These are phyloP conservation scores for Paelopatides confundens DNA, from an alignment of 53 echinoderm and acorn worm species.

Conservation along the genomic window DNA sequence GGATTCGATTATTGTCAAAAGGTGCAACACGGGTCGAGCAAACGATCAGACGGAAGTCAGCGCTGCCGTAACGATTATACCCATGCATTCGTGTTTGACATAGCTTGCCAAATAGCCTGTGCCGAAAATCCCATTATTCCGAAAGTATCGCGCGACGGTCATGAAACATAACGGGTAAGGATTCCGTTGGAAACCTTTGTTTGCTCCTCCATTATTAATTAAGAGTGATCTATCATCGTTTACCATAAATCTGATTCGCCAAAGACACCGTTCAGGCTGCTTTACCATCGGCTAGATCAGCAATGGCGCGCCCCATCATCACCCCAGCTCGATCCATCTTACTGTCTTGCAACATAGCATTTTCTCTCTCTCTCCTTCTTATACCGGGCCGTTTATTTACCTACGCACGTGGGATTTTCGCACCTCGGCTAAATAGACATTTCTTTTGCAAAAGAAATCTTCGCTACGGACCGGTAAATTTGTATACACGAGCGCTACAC, in stretches of 20 bases:
- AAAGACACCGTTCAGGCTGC: not conserved
- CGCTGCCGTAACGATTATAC: too few relatives aligned
- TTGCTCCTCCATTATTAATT: slow-evolving; percentile 35
- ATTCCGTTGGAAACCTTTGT: not conserved
- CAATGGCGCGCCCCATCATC: slow-evolving; percentile 31
- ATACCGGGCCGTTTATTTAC: slow-evolving; percentile 18
- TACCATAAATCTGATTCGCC: slow-evolving; percentile 38
- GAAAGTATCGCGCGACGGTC: slow-evolving; percentile 1
- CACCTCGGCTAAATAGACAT: slow-evolving; percentile 49
- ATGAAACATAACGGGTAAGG: not conserved
- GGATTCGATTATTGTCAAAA: too few relatives aligned
- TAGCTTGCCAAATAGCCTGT: slow-evolving; percentile 15
- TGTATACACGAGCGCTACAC: slow-evolving; percentile 30
- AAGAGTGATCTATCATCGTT: slow-evolving; percentile 32
- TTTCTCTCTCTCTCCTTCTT: not conserved
- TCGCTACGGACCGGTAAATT: slow-evolving; percentile 41
- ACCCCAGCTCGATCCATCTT: slow-evolving; percentile 35
- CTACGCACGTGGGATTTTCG: slow-evolving; percentile 47
- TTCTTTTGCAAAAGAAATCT: slow-evolving; percentile 47
- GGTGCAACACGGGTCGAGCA: too few relatives aligned
- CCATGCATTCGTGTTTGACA: slow-evolving; percentile 18
- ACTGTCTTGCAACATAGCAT: not conserved
- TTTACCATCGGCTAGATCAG: slow-evolving; percentile 29
- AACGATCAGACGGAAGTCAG: too few relatives aligned
- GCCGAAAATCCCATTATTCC: slow-evolving; percentile 5